Conservation (phyloP, 2,797 vertebrate species). For the Cyclopterus lumpus region DNA sequence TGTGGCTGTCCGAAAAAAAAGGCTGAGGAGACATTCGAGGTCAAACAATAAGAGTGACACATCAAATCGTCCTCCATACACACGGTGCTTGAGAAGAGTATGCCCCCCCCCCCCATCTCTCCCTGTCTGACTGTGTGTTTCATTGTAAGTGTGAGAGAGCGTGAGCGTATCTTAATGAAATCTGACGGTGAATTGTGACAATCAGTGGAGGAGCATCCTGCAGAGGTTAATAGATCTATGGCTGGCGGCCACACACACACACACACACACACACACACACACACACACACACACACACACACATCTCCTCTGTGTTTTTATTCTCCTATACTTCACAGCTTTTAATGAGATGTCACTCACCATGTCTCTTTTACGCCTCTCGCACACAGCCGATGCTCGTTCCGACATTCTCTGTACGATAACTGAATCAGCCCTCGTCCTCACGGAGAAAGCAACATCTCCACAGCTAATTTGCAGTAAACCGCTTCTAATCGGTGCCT, state of each 20-base stretch:
- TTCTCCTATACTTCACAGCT: conserved; percentile 27
- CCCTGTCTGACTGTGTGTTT: conserved; percentile 2
- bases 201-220: conserved; percentile 67
- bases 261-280: conserved; percentile 8
- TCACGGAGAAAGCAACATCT: neutral
- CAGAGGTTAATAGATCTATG: conserved; percentile 82
- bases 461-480: neutral
- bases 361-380: neutral
- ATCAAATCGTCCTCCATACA: conserved; percentile 37
- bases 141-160: conserved; percentile 19
- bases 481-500: neutral
- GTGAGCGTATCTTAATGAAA: conserved; percentile 75
- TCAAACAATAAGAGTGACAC: conserved; percentile 67
- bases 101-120: neutral
- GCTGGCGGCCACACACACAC: neutral
- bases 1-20: conserved; percentile 13
- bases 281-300: conserved; percentile 12
- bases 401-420: too few species aligned
- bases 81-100: conserved; percentile 44
- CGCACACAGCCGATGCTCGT: too few species aligned
- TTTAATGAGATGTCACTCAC: conserved; percentile 36
- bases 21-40: conserved; percentile 58
- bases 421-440: neutral
- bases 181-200: conserved; percentile 76
- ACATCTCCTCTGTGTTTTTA: conserved; percentile 32